phyloP scores from a whole-genome alignment of 2,113 vertebrate genomes.

The Actinemys pallida region DNA sequence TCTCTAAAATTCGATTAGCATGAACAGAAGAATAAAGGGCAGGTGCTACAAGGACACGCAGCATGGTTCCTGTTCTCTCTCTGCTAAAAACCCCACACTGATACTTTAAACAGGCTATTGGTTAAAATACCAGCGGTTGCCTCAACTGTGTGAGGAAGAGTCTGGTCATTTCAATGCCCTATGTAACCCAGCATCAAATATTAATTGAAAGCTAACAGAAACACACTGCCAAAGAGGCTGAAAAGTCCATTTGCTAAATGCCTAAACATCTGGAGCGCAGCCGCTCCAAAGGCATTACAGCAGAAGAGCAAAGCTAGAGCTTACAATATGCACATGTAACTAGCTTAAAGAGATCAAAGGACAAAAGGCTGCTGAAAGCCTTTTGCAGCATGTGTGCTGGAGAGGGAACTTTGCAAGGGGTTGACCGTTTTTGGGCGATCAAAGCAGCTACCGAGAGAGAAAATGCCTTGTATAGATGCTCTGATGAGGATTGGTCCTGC shows the following conservation, averaged over 20 bases:
- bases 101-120: neutral
- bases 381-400: neutral
- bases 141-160: neutral
- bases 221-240: neutral
- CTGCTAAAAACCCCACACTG: neutral
- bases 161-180: neutral
- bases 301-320: neutral
- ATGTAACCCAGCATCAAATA: neutral
- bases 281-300: neutral
- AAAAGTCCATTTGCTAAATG: constrained; percentile 17
- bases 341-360: neutral
- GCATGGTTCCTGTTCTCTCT: too few species aligned
- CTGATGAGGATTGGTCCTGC: too few species aligned
- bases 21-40: neutral
- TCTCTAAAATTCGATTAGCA: neutral
- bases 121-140: neutral
- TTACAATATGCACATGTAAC: neutral
- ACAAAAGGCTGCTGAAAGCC: neutral
- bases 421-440: neutral
- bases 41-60: neutral
- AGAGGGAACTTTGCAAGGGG: neutral
- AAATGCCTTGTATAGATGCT: neutral
- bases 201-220: neutral
- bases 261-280: neutral
- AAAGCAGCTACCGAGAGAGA: neutral